Evolutionary conservation across 92 coral and sea anemone genomes (phyloP).

Genomic region (Actinostola sp.): DNA sequence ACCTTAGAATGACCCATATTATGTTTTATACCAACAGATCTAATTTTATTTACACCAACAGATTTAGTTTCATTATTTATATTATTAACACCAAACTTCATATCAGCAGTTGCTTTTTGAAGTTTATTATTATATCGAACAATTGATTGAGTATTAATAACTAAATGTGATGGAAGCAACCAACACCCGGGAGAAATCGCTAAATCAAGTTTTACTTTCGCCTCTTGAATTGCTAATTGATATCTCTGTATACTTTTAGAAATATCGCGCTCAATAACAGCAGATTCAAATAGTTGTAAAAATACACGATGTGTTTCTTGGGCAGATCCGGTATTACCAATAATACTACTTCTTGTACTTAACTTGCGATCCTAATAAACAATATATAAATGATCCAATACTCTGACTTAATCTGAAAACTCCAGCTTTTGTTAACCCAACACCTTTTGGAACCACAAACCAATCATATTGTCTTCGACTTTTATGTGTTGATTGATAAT

Average conservation of each 20-base stretch:
- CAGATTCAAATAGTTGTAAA: slow-evolving; percentile 1
- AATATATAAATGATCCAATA: slow-evolving; percentile 40
- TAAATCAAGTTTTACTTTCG: slow-evolving; percentile 19
- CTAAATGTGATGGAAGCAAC: slow-evolving; percentile 26
- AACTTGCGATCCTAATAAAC: slow-evolving; percentile 28
- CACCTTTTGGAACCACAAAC: not conserved
- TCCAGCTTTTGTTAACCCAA: slow-evolving; percentile 32
- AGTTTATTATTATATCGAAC: slow-evolving; percentile 38
- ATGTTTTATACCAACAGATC: too few relatives aligned
- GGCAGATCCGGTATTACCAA: slow-evolving; percentile 22
- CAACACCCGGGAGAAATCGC: slow-evolving; percentile 23
- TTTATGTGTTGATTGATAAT: too few relatives aligned
- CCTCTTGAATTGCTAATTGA: slow-evolving; percentile 23
- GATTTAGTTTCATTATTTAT: slow-evolving; percentile 9
- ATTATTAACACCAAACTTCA: slow-evolving; percentile 35
- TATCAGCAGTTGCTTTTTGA: slow-evolving; percentile 8
- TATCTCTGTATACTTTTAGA: slow-evolving; percentile 3
- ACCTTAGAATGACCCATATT: slow-evolving; percentile 24
- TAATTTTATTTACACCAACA: too few relatives aligned
- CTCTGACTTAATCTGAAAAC: slow-evolving; percentile 26
- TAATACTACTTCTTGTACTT: slow-evolving; percentile 21
- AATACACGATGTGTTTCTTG: slow-evolving; percentile 5
- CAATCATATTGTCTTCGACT: slow-evolving; percentile 7
- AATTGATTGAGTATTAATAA: slow-evolving; percentile 14
- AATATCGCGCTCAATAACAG: slow-evolving; percentile 12